Evolutionary conservation across 2,888 invertebrate species (phyloP).

Genomic region (Meganola albula): DNA sequence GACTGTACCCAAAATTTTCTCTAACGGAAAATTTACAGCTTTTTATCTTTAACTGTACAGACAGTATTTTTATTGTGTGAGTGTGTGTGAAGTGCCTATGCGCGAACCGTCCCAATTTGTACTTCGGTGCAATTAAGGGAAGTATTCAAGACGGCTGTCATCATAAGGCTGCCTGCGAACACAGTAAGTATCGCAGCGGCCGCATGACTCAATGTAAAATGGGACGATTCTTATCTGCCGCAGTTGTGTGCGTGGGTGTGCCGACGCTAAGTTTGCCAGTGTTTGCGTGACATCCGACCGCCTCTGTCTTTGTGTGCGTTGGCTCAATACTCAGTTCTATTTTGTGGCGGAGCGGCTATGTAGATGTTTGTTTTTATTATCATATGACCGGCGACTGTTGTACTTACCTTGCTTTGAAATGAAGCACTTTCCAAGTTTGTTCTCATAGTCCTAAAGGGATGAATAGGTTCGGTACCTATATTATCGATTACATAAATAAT

Average conservation of each 20-base stretch:
- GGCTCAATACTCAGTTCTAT: slow-evolving; percentile 75
- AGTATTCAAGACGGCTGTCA: slow-evolving; percentile 73
- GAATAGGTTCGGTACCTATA: too few relatives aligned
- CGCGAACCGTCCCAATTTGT: slow-evolving; percentile 54
- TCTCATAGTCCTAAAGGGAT: too few relatives aligned
- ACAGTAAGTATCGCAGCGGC: slow-evolving; percentile 69
- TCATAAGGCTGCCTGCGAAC: slow-evolving; percentile 76
- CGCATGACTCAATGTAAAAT: slow-evolving; percentile 74
- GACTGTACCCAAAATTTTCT: slow-evolving; percentile 40
- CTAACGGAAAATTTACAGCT: slow-evolving; percentile 35
- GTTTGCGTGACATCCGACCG: slow-evolving; percentile 71
- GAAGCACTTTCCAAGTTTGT: slow-evolving; percentile 15
- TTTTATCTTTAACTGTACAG: slow-evolving; percentile 14
- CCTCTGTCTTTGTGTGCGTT: slow-evolving; percentile 53
- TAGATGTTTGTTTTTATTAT: slow-evolving; percentile 77
- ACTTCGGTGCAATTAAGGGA: slow-evolving; percentile 53
- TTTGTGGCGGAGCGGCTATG: slow-evolving; percentile 68
- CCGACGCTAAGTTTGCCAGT: slow-evolving; percentile 34
- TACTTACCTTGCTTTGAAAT: slow-evolving; percentile 42
- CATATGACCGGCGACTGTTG: slow-evolving; percentile 65
- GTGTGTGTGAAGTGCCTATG: slow-evolving; percentile 58
- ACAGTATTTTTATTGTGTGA: slow-evolving; percentile 31
- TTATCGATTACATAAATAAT: slow-evolving; percentile 7
- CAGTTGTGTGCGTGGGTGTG: slow-evolving; percentile 50
- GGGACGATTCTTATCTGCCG: slow-evolving; percentile 74